A percentile compares a stretch with the other conserved stretches of the same genome.
Conservation (phyloP, 2,797 vertebrate genomes). For the Pelodytes ibericus region DNA sequence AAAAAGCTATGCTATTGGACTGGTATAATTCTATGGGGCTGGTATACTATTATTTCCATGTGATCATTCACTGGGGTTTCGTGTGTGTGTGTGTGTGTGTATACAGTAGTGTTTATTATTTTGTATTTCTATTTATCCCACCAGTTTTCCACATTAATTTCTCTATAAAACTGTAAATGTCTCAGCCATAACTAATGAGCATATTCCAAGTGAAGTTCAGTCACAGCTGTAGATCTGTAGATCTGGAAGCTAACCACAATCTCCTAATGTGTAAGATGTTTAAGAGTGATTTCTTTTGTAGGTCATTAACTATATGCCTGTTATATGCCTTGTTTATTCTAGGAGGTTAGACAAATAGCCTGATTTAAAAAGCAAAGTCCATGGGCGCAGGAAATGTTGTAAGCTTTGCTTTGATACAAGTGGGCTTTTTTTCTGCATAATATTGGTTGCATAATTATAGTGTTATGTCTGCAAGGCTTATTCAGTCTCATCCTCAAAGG, state of each 20-base stretch:
- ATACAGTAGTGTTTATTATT: too few species aligned
- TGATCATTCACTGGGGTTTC: too few species aligned
- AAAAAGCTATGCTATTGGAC: too few species aligned
- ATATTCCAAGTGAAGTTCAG: background rate
- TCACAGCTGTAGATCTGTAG: too few species aligned
- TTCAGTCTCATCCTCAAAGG: constrained; percentile 18
- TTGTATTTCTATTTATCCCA: too few species aligned
- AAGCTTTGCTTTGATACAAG: background rate
- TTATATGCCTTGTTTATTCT: background rate
- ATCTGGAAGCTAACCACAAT: background rate
- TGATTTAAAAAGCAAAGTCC: background rate
- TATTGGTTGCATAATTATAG: constrained; percentile 19
- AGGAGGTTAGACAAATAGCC: constrained; percentile 1
- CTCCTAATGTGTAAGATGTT: constrained; percentile 4
- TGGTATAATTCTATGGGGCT: too few species aligned
- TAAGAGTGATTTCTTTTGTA: background rate
- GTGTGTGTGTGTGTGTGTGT: too few species aligned
- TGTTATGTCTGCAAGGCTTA: constrained; percentile 28
- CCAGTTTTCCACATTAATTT: too few species aligned
- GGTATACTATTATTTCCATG: too few species aligned
- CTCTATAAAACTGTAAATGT: background rate
- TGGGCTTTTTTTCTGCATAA: constrained; percentile 1
- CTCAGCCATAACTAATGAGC: constrained; percentile 9
- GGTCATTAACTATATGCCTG: constrained; percentile 4
- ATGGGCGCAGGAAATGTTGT: background rate